phyloP scores from a whole-genome alignment of 2,113 vertebrate genomes.

The Ceyx margarethae region DNA sequence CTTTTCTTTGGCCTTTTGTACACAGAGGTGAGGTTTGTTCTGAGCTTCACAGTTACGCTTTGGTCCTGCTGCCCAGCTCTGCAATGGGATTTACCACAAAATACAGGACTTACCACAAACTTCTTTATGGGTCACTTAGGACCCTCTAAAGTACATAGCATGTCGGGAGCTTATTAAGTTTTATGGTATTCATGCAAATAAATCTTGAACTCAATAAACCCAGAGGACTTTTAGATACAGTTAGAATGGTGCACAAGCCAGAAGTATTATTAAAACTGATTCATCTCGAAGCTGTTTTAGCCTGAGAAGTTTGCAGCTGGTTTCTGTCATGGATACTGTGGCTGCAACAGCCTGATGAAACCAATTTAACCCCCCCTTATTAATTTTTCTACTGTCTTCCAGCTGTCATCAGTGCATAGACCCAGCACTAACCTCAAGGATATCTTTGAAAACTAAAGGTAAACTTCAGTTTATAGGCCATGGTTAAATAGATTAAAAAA shows the following conservation, averaged over 20 bases:
- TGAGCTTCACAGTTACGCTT: neutral
- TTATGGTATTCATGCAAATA: constrained; percentile 56
- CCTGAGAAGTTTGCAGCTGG: constrained; percentile 55
- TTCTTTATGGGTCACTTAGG: constrained; percentile 23
- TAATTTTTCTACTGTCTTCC: constrained; percentile 51
- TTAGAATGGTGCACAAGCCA: neutral
- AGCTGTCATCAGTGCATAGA: constrained; percentile 13
- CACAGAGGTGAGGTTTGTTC: neutral
- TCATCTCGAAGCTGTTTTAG: constrained; percentile 35
- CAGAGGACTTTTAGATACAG: neutral
- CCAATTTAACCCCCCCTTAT: constrained; percentile 20
- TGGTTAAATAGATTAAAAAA: neutral
- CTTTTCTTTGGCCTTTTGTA: neutral
- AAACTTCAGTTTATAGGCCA: constrained; percentile 3
- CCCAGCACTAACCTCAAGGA: neutral
- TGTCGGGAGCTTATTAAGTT: constrained; percentile 46
- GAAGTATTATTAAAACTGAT: constrained; percentile 47
- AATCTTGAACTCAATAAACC: constrained; percentile 63
- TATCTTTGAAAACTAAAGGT: neutral
- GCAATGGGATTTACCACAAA: neutral
- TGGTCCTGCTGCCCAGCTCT: neutral
- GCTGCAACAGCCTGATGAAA: constrained; percentile 52
- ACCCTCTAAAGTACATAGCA: constrained; percentile 4
- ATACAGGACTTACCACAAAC: neutral
- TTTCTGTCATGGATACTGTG: constrained; percentile 58